Evolutionary conservation across 2,113 vertebrate species (phyloP), one percentile per base, ranked within the genome.

Genomic region (Anarrhichthys ocellatus): DNA sequence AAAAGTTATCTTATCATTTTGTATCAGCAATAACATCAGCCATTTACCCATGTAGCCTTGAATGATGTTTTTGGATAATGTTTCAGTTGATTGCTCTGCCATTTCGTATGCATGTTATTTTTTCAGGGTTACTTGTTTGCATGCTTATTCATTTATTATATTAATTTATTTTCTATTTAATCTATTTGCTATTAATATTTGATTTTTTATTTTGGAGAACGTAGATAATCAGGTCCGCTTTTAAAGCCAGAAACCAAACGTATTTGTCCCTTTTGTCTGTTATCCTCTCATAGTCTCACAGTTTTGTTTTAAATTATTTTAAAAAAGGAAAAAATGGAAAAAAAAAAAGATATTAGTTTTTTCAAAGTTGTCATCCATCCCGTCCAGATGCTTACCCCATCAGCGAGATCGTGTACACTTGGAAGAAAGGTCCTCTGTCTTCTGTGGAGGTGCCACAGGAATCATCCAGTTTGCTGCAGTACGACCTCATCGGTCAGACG

Each of bases 371-470:
- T 66, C 3, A 10, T 72, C 22, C 20, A 2, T 62, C 76, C 32
- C 71, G 7, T 69, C 7, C 38, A 96, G 96, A 96, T 88, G 96
- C 96, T 15, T 96, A 96, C 68, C 96, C 96, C 6, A 95, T 95
- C 50, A 96, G 94, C 29, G 96, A 96, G 89, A 96, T 96, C 2
- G 93, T 96, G 61, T 96, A 96, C 88, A 96, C 95, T 0, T 96
- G 96, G 96, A 96, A 96, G 89, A 96, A 96, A 85, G 96, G 96
- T 1, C 95, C 95, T 1, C 78, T 91, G 27, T 94, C 94, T 0
- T 96, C 96, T 1, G 96, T 96, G 0, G 96, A 96, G 81, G 95
- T 96, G n/a, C 96, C 96, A 1, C 88, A 95, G 80, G 95, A 96
- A 73, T 96, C 95, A 0, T 96, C 96, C 59, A 96, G 95, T 74